phyloP scores from a whole-genome alignment of 2,113 vertebrate genomes.

The Hemichromis elongatus region DNA sequence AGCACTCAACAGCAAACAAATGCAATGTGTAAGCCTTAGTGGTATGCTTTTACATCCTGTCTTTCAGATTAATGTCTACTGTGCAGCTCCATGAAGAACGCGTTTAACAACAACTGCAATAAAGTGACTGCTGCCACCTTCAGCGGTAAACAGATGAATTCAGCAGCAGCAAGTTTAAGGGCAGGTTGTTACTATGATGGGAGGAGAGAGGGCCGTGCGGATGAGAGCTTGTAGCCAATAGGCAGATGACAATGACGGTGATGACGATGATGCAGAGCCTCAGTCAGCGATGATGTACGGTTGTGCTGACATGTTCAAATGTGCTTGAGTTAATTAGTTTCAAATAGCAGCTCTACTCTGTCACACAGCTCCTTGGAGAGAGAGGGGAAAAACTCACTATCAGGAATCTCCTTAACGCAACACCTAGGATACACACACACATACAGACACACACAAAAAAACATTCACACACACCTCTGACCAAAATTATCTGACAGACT shows the following conservation, averaged over 20 bases:
- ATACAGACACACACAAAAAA: neutral
- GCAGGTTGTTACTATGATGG: constrained; percentile 5
- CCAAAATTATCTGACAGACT: constrained; percentile 35
- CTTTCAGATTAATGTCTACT: neutral
- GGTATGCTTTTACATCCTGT: constrained; percentile 7
- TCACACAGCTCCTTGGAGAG: neutral
- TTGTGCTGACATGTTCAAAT: constrained; percentile 62
- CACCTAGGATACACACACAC: neutral
- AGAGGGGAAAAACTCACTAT: neutral
- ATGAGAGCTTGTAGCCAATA: constrained; percentile 45
- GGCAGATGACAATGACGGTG: constrained; percentile 45
- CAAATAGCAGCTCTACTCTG: constrained; percentile 36
- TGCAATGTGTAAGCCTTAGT: constrained; percentile 1
- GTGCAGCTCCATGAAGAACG: neutral
- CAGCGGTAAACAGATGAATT: constrained; percentile 10
- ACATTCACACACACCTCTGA: constrained; percentile 9
- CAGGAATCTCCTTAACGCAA: neutral
- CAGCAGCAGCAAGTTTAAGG: constrained; percentile 18
- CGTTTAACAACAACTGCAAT: neutral
- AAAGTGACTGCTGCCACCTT: neutral
- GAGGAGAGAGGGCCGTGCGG: constrained; percentile 1
- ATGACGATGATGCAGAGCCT: constrained; percentile 36
- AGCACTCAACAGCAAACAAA: constrained; percentile 21
- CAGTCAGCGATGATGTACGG: constrained; percentile 47
- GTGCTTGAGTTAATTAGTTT: constrained; percentile 63